Percentiles rank a stretch among this genome's conserved stretches.
phyloP scores from a whole-genome alignment of 2,113 vertebrate genomes.

The Atherinomorus stipes region DNA sequence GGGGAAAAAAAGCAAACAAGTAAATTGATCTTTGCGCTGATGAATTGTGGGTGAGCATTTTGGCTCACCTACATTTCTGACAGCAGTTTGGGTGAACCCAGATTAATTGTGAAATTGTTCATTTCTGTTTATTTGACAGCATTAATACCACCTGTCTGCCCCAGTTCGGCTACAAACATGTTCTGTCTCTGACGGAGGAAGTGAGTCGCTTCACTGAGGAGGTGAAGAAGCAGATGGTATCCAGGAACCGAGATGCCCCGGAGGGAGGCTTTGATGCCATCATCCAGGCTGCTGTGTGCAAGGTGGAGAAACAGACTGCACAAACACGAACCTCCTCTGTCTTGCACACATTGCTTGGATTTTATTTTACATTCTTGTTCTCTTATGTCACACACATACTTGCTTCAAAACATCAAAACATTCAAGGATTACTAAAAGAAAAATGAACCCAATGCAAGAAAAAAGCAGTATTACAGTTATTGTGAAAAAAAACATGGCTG shows the following conservation, averaged over 20 bases:
- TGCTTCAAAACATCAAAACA: not conserved
- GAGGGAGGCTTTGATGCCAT: constrained; percentile 98
- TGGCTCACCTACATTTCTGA: not conserved
- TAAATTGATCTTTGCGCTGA: not conserved
- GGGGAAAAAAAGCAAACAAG: not conserved
- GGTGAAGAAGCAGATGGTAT: constrained; percentile 93
- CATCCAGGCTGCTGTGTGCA: constrained; percentile 95
- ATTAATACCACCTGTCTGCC: constrained; percentile 87
- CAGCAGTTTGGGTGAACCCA: not conserved
- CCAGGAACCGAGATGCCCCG: constrained; percentile 93
- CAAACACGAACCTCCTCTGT: not conserved
- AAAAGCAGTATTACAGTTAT: not conserved
- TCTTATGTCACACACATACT: not conserved
- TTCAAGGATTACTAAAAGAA: not conserved
- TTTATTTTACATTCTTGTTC: constrained; percentile 13
- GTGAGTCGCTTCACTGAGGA: constrained; percentile 95
- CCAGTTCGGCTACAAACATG: constrained; percentile 97
- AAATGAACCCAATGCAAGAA: too few relatives aligned
- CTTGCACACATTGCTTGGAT: constrained; percentile 5
- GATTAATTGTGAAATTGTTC: not conserved
- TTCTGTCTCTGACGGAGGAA: constrained; percentile 91
- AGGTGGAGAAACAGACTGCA: constrained; percentile 76
- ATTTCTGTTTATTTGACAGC: constrained; percentile 70
- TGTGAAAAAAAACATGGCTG: not conserved
- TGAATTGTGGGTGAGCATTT: not conserved